Evolutionary conservation across 2,797 vertebrate genomes (phyloP).

Genomic region (Crenichthys baileyi): DNA sequence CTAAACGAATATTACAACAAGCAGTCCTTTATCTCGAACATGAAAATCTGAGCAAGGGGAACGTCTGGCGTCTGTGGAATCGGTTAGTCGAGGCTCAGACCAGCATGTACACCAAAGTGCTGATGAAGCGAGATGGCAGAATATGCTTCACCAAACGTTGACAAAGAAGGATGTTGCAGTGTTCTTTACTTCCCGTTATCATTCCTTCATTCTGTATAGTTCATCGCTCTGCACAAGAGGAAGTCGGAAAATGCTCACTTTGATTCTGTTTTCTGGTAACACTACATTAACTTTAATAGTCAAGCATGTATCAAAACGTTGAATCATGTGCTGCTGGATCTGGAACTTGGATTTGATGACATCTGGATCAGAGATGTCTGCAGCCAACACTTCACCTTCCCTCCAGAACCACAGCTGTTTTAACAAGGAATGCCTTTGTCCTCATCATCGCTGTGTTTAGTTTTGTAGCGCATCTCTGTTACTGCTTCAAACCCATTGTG

Average conservation of each 20-base stretch:
- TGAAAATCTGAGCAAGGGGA: slow-evolving; percentile 64
- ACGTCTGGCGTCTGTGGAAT: slow-evolving; percentile 46
- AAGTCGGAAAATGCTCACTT: slow-evolving; percentile 30
- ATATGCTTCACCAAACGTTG: slow-evolving; percentile 58
- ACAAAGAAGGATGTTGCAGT: slow-evolving; percentile 56
- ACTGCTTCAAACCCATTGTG: slow-evolving; percentile 46
- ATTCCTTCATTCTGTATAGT: slow-evolving; percentile 35
- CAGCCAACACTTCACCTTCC: not conserved
- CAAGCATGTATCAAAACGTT: not conserved
- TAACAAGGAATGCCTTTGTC: slow-evolving; percentile 35
- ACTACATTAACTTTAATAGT: slow-evolving; percentile 49
- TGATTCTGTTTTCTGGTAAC: slow-evolving; percentile 46
- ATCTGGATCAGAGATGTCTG: not conserved
- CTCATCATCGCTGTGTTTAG: slow-evolving; percentile 40
- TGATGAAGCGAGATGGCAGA: slow-evolving; percentile 57
- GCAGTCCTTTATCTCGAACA: slow-evolving; percentile 70
- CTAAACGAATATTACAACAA: slow-evolving; percentile 78
- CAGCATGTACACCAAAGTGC: slow-evolving; percentile 79
- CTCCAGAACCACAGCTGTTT: slow-evolving; percentile 37
- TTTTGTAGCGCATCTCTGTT: slow-evolving; percentile 56
- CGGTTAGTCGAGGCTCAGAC: slow-evolving; percentile 59
- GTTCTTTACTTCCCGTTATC: slow-evolving; percentile 51
- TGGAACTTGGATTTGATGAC: slow-evolving; percentile 7
- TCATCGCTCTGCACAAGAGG: slow-evolving; percentile 30
- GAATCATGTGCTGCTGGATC: slow-evolving; percentile 5